Conservation (phyloP, 2,888 invertebrate species). For the Cenopis cana region DNA sequence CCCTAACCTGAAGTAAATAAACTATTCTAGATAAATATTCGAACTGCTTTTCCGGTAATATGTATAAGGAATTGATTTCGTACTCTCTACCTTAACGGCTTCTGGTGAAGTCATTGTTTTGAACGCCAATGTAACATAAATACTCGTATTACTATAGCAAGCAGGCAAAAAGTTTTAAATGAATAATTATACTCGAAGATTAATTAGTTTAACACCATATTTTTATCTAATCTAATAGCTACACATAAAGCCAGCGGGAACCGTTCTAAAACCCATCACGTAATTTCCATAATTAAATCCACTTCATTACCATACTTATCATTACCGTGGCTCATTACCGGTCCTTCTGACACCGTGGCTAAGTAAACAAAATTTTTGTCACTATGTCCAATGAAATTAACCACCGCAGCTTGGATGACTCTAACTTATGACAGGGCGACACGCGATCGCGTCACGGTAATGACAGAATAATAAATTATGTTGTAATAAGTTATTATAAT, state of each 20-base stretch:
- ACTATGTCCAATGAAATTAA: constrained; percentile 83
- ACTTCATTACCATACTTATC: constrained; percentile 72
- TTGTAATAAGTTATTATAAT: constrained; percentile 84
- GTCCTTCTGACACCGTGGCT: constrained; percentile 64
- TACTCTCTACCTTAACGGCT: neutral
- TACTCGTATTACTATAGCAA: neutral
- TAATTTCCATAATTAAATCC: constrained; percentile 67
- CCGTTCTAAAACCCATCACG: constrained; percentile 69
- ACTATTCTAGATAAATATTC: constrained; percentile 38
- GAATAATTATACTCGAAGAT: constrained; percentile 1
- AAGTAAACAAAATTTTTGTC: constrained; percentile 84
- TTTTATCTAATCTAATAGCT: constrained; percentile 46
- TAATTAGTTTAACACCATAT: constrained; percentile 21
- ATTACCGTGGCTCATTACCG: constrained; percentile 59
- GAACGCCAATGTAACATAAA: neutral
- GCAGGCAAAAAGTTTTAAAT: neutral
- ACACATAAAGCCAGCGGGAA: constrained; percentile 63
- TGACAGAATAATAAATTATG: constrained; percentile 84
- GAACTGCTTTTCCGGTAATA: constrained; percentile 7
- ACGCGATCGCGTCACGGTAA: constrained; percentile 81
- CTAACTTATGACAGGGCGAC: constrained; percentile 77
- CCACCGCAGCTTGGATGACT: constrained; percentile 65
- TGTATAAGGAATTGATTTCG: neutral
- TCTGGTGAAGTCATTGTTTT: neutral
- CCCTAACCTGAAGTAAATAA: constrained; percentile 47